Evolutionary conservation across 2,797 vertebrate species (phyloP), one percentile per base, ranked within the genome.

Genomic region (Parambassis ranga): DNA sequence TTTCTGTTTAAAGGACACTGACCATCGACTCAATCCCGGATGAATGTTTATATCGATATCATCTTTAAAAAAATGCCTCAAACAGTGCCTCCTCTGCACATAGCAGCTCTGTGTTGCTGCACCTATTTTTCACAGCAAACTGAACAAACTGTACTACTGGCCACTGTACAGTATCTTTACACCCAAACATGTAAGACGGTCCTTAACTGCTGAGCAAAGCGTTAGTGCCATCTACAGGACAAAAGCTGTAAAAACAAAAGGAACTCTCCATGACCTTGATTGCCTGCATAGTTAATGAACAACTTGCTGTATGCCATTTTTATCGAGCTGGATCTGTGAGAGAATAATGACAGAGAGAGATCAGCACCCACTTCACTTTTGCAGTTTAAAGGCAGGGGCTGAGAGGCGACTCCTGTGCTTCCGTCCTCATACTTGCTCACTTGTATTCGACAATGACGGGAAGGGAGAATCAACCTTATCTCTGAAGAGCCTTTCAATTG

Each of bases 181-280:
- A n/a, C n/a, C 20, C 32, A 26, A 62, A 14, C 51, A n/a, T 16
- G 19, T 5, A 24, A 48, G 39, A 26, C 38, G 42, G 3, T 24
- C 9, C 26, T 11, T 0, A 11, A 24, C 31, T 1, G 33, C 57
- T 72, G 22, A 56, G 53, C 56, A 77, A 77, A 82, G 37, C 88
- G 77, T 65, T 63, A 85, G 60, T 74, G 72, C 89, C 90, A 88
- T 80, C 90, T 90, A 72, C 70, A 84, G 89, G 84, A 44, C 5
- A 1, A 0, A n/a, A 1, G 14, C 35, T 13, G 69, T 23, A 82
- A 78, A 68, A 80, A 65, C 86, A 59, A 68, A 77, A 86, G 28
- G 88, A 90, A 91, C 88, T 91, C 65, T 84, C 32, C 27, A 48
- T 90, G 90, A 92, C 89, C 90, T 83, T 76, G 71, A 74, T 53